phyloP scores from a whole-genome alignment of 1,140 invertebrate species.

The Drepana arcuata region DNA sequence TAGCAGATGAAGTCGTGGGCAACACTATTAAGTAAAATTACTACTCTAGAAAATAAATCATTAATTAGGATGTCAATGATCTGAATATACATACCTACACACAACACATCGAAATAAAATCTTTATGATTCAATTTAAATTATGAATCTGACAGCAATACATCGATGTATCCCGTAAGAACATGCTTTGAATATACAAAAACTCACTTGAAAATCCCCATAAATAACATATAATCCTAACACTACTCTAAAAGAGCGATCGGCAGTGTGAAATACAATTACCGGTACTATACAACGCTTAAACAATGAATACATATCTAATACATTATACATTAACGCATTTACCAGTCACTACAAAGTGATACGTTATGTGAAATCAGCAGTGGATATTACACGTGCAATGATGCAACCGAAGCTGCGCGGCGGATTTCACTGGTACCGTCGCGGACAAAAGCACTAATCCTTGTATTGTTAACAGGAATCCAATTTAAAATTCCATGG shows the following conservation, averaged over 20 bases:
- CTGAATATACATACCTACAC: no score
- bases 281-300: conserved; percentile 5
- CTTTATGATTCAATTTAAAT: conserved; percentile 12
- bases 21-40: no score
- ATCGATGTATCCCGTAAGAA: conserved; percentile 11
- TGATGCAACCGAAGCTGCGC: no score
- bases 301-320: no score
- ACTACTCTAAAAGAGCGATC: conserved; percentile 31
- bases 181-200: conserved; percentile 19
- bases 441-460: conserved; percentile 50
- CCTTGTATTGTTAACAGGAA: conserved; percentile 58
- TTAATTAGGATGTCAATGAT: no score
- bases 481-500: conserved; percentile 65
- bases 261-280: conserved; percentile 25
- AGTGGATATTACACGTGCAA: conserved; percentile 14
- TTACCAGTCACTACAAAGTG: not conserved
- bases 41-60: no score
- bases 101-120: no score
- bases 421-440: conserved; percentile 16
- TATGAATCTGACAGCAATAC: conserved; percentile 13
- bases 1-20: no score
- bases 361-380: conserved; percentile 5
- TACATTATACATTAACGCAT: conserved; percentile 20
- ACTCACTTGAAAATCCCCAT: conserved; percentile 32
- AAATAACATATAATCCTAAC: conserved; percentile 48